phyloP scores from a whole-genome alignment of 2,888 invertebrate species.

The Zhengitettix transpicula region DNA sequence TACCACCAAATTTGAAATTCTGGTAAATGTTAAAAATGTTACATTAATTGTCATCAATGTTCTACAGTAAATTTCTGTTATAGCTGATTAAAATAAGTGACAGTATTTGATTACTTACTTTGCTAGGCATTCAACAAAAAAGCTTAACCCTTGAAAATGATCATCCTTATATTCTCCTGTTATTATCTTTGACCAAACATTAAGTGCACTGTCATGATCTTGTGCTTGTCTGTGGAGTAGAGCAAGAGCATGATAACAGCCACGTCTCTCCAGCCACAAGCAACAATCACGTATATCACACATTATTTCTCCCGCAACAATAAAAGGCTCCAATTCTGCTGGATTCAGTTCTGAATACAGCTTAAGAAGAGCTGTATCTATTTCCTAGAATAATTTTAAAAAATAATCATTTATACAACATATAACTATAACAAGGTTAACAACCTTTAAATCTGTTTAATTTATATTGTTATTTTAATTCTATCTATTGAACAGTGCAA shows the following conservation, averaged over 20 bases:
- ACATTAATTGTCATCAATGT: too few relatives aligned
- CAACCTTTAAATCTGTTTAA: too few relatives aligned
- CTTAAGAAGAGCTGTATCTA: constrained; percentile 27
- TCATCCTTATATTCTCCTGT: constrained; percentile 23
- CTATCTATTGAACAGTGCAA: too few relatives aligned
- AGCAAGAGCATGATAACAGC: constrained; percentile 25
- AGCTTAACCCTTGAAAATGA: constrained; percentile 23
- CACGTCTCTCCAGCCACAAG: constrained; percentile 23
- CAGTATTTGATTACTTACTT: constrained; percentile 5
- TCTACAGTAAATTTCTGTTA: too few relatives aligned
- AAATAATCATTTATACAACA: too few relatives aligned
- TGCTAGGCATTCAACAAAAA: constrained; percentile 17
- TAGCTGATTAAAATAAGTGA: not conserved
- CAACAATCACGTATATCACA: constrained; percentile 25
- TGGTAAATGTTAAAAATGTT: too few relatives aligned
- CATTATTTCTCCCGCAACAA: constrained; percentile 6
- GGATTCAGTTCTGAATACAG: constrained; percentile 15
- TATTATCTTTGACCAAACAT: constrained; percentile 26
- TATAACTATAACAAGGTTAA: too few relatives aligned
- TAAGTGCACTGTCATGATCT: constrained; percentile 26
- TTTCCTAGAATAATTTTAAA: constrained; percentile 20
- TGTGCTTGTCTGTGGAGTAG: constrained; percentile 24
- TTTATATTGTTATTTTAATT: too few relatives aligned
- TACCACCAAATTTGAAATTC: too few relatives aligned
- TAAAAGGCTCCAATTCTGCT: constrained; percentile 9